Evolutionary conservation across 2,888 invertebrate genomes (phyloP), one percentile per base, ranked within the genome.

Genomic region (Lucinisca nassula): DNA sequence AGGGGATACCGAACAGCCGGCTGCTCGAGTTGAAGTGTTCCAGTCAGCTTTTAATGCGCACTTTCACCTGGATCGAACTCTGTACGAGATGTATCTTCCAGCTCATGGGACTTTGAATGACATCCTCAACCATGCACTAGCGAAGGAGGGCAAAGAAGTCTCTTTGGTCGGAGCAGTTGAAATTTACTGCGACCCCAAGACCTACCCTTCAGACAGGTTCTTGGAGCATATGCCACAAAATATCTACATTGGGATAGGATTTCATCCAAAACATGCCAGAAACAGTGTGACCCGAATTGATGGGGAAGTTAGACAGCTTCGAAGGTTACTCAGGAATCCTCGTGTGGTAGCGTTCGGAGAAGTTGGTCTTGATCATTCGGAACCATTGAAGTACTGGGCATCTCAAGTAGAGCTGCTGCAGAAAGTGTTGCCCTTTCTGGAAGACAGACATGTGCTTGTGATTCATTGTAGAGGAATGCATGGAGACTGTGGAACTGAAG

Each of bases 401-500:
- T n/a, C n/a, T n/a, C n/a, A n/a, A n/a, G n/a, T n/a, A n/a, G n/a
- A n/a, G n/a, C n/a, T n/a, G n/a, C n/a, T n/a, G n/a, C n/a, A n/a
- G n/a, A n/a, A n/a, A n/a, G 40, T 81, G 0, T 70, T 84, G 58
- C 80, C 73, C n/a, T 21, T 75, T 12, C 21, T 81, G 8, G 40
- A 77, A 14, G 70, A 32, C 21, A 24, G 70, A 14, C 84, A 87
- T 49, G 75, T 81, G 0, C 30, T 87, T 51, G 84, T 87, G 0
- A 17, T 84, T 0, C 87, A 87, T 32, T 77, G 85, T 49, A 67
- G 81, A 17, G 81, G 80, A 6, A 80, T 77, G 77, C 8, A 24
- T 27, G 81, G 78, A 30, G 80, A 87, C 35, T 61, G 67, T 78
- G 84, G 79, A 24, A 80, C 83, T n/a, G 82, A 86, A 45, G 80